Evolutionary conservation across 1,140 invertebrate species (phyloP).

Genomic region (Rhysida immarginata): DNA sequence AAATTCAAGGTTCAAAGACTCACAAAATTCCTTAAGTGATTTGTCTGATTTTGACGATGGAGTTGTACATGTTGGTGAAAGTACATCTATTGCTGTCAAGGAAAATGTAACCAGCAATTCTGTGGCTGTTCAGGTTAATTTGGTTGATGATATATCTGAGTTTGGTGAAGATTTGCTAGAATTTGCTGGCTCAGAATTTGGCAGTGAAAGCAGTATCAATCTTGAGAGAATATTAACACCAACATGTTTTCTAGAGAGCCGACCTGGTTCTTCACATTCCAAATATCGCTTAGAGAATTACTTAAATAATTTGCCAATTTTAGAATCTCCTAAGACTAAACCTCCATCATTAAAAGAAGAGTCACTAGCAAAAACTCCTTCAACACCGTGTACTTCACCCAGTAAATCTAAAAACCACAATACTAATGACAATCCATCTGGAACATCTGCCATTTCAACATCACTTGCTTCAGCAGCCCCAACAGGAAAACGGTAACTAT

Average conservation of each 20-base stretch:
- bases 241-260: background rate
- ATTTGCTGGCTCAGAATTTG: background rate
- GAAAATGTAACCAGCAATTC: conserved; percentile 30
- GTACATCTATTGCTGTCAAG: conserved; percentile 6
- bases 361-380: no score
- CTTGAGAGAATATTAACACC: conserved; percentile 2
- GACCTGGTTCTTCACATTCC: background rate
- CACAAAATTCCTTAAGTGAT: background rate
- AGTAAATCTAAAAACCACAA: no score
- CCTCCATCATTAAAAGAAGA: background rate
- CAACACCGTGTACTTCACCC: no score
- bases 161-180: conserved; percentile 4
- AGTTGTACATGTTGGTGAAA: background rate
- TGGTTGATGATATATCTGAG: conserved; percentile 17
- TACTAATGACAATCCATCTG: no score
- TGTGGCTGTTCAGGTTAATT: conserved; percentile 42
- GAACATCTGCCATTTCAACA: no score
- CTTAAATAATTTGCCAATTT: no score
- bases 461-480: background rate
- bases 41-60: background rate
- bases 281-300: background rate
- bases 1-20: no score
- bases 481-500: background rate
- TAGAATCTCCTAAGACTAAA: no score
- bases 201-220: background rate